Evolutionary conservation across 1,140 invertebrate genomes (phyloP), one percentile per base, ranked within the genome.

Genomic region (Drosophila miranda): DNA sequence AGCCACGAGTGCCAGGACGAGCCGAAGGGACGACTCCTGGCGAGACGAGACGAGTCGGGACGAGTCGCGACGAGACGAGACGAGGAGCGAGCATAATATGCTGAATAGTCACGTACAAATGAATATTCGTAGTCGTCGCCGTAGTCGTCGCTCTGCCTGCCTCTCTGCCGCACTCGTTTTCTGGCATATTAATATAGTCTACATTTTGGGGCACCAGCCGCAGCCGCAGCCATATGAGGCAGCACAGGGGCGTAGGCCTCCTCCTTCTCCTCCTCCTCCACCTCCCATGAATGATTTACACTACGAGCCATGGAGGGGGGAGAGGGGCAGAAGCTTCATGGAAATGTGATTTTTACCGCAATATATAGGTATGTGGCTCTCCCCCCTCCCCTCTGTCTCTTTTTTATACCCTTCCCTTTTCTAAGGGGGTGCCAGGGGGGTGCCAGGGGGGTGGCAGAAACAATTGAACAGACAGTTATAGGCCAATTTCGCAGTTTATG

Each of bases 131-230:
- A 69, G 70, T 84, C 74, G 62, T 30, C 9, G 30, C 9, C 16
- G 34, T 30, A 30, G 28, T 30, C 34, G 9, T 9, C 34, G 9
- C 34, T 30, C 28, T 38, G 9, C 2, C 30, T 34, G 7, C 11
- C 34, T 34, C 34, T 13, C 34, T 13, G 11, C 11, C 34, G 64
- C 77, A 77, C 86, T 81, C 82, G 77, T 79, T 83, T 82, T 75
- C 64, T 86, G 83, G 74, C 81, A 87, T 86, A 87, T 87, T 86
- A 86, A 86, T 86, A 87, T 86, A 86, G 81, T 86, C 82, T 87
- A 71, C 78, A 78, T 78, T 86, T 78, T 49, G 70, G 77, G 70
- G 63, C 73, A 34, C 34, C 34, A 38, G 34, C 34, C 34, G 34
- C 34, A 38, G 34, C 11, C 34, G 23, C 23, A 26, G 1, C 23